A percentile compares a stretch with the other conserved stretches of the same genome.
Conservation (phyloP, 2,888 invertebrate genomes). For the Micoletzkya japonica region DNA sequence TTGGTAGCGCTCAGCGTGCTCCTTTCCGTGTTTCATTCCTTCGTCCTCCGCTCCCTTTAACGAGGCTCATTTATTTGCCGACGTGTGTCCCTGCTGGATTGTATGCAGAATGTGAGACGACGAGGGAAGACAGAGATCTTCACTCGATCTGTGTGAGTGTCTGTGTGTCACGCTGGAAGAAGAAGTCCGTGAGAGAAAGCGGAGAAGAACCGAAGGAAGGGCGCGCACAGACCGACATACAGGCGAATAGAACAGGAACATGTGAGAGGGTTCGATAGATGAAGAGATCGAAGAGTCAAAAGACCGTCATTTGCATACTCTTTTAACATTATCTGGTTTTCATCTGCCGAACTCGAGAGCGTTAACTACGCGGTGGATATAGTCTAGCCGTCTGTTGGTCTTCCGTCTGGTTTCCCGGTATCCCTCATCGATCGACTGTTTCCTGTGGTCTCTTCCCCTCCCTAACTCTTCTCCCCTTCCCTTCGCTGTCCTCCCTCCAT, state of each 20-base stretch:
- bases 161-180: background rate
- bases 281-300: no score
- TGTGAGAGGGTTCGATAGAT: no score
- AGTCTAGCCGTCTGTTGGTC: no score
- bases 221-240: no score
- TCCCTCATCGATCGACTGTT: background rate
- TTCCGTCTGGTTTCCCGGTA: no score
- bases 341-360: no score
- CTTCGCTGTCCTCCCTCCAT: background rate
- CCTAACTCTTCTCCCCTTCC: background rate
- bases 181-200: no score
- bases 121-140: conserved; percentile 8
- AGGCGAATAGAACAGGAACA: no score
- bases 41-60: background rate
- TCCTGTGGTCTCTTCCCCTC: background rate
- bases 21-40: background rate
- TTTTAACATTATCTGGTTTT: background rate
- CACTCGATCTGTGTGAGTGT: conserved; percentile 9
- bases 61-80: background rate
- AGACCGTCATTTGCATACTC: no score
- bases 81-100: background rate
- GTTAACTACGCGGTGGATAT: no score
- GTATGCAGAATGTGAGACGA: background rate
- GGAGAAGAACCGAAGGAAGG: no score
- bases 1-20: no score